These are phyloP conservation scores for Rotaria socialis DNA, from an alignment of 2,888 invertebrate genomes.

Conservation along the genomic window DNA sequence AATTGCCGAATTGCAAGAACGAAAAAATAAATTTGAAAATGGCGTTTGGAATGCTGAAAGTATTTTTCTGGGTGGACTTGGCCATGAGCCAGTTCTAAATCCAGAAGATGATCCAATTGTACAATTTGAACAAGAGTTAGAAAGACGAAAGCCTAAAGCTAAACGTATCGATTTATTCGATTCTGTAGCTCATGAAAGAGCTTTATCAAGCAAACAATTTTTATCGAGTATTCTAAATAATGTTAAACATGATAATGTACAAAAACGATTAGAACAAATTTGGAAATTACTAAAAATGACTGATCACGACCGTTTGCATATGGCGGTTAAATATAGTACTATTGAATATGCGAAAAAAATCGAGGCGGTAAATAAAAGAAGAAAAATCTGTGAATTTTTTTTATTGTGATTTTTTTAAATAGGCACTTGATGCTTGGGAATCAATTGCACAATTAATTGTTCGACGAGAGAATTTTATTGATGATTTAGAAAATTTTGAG, in stretches of 20 bases:
- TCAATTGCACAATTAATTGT: constrained; percentile 52
- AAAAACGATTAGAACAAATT: constrained; percentile 56
- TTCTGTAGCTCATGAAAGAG: constrained; percentile 34
- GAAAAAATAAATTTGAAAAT: constrained; percentile 54
- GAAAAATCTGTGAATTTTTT: not conserved
- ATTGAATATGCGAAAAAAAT: constrained; percentile 52
- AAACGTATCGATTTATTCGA: constrained; percentile 41
- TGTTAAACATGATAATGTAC: constrained; percentile 47
- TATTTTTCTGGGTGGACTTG: constrained; percentile 57
- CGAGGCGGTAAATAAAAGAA: constrained; percentile 50
- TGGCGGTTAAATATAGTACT: constrained; percentile 59
- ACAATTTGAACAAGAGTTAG: constrained; percentile 39
- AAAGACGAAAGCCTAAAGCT: constrained; percentile 42
- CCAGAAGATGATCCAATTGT: constrained; percentile 48
- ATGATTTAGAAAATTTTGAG: constrained; percentile 58
- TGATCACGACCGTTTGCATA: constrained; percentile 56
- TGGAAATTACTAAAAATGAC: constrained; percentile 57
- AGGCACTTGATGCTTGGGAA: constrained; percentile 58
- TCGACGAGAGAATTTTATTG: constrained; percentile 54
- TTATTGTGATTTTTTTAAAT: not conserved
- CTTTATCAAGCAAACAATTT: not conserved
- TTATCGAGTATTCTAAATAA: constrained; percentile 1
- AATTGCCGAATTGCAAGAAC: constrained; percentile 51
- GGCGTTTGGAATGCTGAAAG: constrained; percentile 59
- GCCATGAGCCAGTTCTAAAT: constrained; percentile 53